Base-by-base conservation (phyloP, 1,140 invertebrate species). In the Rhopalosiphum maidis region DNA sequence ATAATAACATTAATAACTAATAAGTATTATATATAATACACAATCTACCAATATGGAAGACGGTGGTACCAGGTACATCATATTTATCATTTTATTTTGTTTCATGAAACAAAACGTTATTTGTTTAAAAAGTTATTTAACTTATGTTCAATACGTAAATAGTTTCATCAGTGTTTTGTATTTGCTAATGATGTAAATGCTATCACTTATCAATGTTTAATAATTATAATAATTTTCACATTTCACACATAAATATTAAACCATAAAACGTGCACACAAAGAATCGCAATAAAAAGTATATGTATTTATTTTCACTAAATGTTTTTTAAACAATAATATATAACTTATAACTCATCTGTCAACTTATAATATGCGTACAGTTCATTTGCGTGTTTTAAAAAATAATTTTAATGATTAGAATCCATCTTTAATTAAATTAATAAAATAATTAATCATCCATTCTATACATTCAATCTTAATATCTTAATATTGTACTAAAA, bases 41-140 rank as follows among this genome's bases (percentile, higher is more conserved):
- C 23, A 23, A 46, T 86, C 25, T 86, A 4, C 22, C 11, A 2
- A 30, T 4, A n/a, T 9, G 9, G 30, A 2, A n/a, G 60, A n/a
- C n/a, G n/a, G 37, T 37, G 37, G 23, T 22, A 68, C 4, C n/a
- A 30, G 30, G 68, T n/a, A 51, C 30, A 18, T 48, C 30, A 7
- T 2, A 48, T 88, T 48, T 87, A n/a, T 43, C 3, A 88, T 48
- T 35, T 37, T 48, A n/a, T 54, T 54, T 23, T 22, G 21, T 51
- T 48, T 35, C 21, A 0, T 87, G 8, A 51, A 54, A 54, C 51
- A 15, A 21, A n/a, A 87, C 25, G 25, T 43, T 87, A 21, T 54
- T 89, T 89, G 25, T 54, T 89, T 55, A 37, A 89, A 89, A 37
- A 54, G 35, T 89, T 37, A 54, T 51, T 54, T 48, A 23, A 88